Evolutionary conservation across 2,113 vertebrate species (phyloP), one percentile per base, ranked within the genome.

Genomic region (Rhinolophus sinicus): DNA sequence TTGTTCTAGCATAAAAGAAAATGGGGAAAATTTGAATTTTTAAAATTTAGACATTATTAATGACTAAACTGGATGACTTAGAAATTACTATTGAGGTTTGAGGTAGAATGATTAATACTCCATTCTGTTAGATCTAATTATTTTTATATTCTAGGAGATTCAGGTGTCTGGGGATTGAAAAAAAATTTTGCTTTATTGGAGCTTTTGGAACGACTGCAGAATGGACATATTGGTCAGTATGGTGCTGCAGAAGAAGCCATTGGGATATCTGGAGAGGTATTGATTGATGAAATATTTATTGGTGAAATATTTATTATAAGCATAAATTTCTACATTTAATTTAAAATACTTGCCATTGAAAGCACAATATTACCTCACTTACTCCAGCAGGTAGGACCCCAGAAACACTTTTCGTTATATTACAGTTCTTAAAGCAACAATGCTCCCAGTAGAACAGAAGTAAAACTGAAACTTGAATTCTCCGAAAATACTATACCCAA

Each of bases 141-240:
- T 94, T 87, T 94, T 70, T 94, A 76, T 28, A 0, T 97, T 97
- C 95, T 78, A 99, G 99, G 99, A 52, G 99, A 99, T 97, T 99
- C 99, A 85, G 99, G 99, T 95, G 99, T 99, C 76, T 99, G 99
- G 99, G 99, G 99, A 47, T 98, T 99, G 97, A 99, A 99, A 98
- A 99, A 99, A 98, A 99, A 99, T 98, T 99, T 99, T 98, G 99
- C 99, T 96, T 98, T 99, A 96, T 98, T 99, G 87, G 99, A 99
- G 93, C 99, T 99, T 33, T 97, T 99, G 97, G 99, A 99, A 98
- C 99, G 99, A 58, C 98, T 99, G 67, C 99, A 99, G 97, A 99
- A 99, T 97, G 99, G 99, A 58, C 99, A 99, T 7, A 98, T 98
- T 97, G 99, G 99, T 97, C 99, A 99, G 90, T 99, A 98, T 33